Evolutionary conservation across 2,797 vertebrate genomes (phyloP), one percentile per base, ranked within the genome.

Genomic region (Siniperca scherzeri): DNA sequence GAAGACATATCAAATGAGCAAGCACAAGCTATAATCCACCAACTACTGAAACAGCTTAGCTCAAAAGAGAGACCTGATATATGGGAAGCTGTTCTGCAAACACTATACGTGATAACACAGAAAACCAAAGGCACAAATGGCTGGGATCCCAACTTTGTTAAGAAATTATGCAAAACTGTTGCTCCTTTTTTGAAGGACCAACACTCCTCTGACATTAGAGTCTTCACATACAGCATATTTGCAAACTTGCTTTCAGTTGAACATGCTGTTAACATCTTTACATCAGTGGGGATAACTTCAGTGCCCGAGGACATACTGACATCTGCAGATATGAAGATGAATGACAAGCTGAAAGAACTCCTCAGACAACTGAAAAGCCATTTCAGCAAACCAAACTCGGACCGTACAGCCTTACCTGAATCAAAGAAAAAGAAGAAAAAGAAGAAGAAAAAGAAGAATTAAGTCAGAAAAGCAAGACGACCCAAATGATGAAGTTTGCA

Each of bases 271-370:
- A 25, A 17, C 22, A 48, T 84, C 62, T 85, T 94, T 19, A 48
- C 36, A 46, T 79, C 74, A 50, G 2, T n/a, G 36, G 79, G 74
- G 7, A 40, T 94, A 78, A 71, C 46, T 0, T 75, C 87, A 22
- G 78, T 95, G 1, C 92, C 94, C 0, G 87, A 95, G 0, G 80
- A 67, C 27, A 48, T 94, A 44, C 73, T 92, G 44, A 16, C 11
- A 17, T 74, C 22, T 36, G 92, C 82, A 52, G 86, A 86, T 0
- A 91, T 87, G 57, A 7, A 52, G 3, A 84, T 73, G 30, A 61
- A 92, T 64, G 66, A 93, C 0, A 72, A 78, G 3, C 70, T 92
- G n/a, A 95, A 95, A 88, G 88, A 91, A 3, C 82, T 9, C 0
- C 74, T 95, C 13, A 81, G 65, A 17, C 22, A 0, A 70, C 62